Evolutionary conservation across 2,113 vertebrate species (phyloP).

Genomic region (Muntiacus muntjak): DNA sequence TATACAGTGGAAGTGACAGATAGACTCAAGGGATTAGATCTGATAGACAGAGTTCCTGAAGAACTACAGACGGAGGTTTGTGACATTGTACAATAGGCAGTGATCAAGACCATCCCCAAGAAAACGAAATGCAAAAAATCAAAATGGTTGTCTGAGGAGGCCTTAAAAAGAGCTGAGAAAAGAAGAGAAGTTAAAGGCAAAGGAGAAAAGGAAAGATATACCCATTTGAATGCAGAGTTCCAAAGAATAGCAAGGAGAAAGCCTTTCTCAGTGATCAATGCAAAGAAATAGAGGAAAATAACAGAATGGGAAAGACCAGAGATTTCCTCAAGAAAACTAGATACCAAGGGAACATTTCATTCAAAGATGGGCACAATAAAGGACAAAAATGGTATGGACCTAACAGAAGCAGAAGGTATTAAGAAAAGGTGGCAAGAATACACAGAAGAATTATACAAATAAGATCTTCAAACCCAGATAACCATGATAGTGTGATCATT

Average conservation of each 20-base stretch:
- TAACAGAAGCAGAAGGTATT: not conserved
- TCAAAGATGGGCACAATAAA: not conserved
- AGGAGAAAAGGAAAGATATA: not conserved
- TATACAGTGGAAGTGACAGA: not conserved
- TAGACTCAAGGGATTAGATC: not conserved
- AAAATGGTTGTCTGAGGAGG: not conserved
- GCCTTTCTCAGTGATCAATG: not conserved
- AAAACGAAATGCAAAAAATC: not conserved
- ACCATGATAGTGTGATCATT: not conserved
- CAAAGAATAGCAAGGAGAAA: not conserved
- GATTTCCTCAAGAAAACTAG: not conserved
- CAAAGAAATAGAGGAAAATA: not conserved
- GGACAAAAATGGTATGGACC: not conserved
- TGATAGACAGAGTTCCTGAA: not conserved
- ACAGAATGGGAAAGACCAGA: not conserved
- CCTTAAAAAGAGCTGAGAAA: not conserved
- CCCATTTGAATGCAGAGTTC: not conserved
- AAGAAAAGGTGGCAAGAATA: not conserved
- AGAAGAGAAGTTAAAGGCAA: not conserved
- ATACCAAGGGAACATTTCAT: not conserved
- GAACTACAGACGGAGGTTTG: not conserved
- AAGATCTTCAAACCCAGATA: not conserved
- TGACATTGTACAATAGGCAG: not conserved
- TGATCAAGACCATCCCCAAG: not conserved
- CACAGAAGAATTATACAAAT: not conserved